Conservation (phyloP, 2,797 vertebrate species). For the Gobio occitaniae region DNA sequence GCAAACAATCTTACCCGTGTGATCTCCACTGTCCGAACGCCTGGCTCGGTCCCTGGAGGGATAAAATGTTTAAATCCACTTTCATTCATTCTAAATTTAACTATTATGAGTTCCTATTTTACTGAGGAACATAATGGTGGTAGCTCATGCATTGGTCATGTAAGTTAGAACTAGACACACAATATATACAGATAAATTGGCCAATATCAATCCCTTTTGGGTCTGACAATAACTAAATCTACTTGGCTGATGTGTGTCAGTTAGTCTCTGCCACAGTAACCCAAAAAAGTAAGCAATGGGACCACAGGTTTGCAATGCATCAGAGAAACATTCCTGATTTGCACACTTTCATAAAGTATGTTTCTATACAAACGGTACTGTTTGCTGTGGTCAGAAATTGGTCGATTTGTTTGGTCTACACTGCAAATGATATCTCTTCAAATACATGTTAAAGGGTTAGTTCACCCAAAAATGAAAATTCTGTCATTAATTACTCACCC, state of each 20-base stretch:
- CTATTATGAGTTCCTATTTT: neutral
- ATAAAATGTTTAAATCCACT: constrained; percentile 21
- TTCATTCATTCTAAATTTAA: neutral
- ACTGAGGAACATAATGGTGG: neutral
- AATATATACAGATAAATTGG: neutral
- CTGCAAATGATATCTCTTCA: no score
- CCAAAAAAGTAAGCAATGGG: neutral
- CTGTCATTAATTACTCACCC: no score
- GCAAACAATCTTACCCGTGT: constrained; percentile 79
- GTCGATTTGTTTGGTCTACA: neutral
- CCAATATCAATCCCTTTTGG: neutral
- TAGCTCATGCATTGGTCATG: neutral
- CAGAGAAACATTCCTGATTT: neutral
- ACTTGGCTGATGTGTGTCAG: neutral
- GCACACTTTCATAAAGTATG: neutral
- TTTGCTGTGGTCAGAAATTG: neutral
- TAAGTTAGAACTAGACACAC: neutral
- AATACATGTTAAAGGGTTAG: neutral
- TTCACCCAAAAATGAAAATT: no score
- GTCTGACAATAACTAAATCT: neutral
- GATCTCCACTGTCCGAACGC: constrained; percentile 87
- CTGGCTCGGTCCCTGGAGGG: constrained; percentile 73
- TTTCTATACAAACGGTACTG: neutral
- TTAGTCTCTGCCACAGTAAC: neutral
- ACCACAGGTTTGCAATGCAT: neutral